Base-by-base conservation (phyloP, 2,888 invertebrate genomes). In the Spilosoma lubricipeda region DNA sequence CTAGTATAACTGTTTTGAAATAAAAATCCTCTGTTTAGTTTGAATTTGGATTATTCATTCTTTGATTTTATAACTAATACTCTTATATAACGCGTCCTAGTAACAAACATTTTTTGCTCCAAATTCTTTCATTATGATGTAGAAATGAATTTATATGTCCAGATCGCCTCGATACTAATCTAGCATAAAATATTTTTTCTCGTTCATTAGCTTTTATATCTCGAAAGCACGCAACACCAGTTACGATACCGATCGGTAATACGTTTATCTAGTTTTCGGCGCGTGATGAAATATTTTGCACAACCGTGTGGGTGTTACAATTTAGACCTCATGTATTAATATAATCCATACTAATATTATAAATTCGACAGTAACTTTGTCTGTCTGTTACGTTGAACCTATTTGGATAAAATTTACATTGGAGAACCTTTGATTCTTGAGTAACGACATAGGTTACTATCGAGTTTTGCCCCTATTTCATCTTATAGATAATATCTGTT, bases 181-280 rank as follows among this genome's bases (percentile, higher is more conserved):
- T 67, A 65, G 75, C 83, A 76, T 83, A 76, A 80, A 85, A 84
- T 80, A 68, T 66, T 71, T 74, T 78, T 77, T 75, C 73, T 74
- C 70, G 71, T 74, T 78, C 76, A 75, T 80, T 76, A 42, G 65
- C 65, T 75, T 80, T 82, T 77, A 84, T 80, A 74, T 72, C 75
- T 70, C 73, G 71, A 59, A 68, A 71, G 77, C 84, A 84, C 80
- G 84, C 85, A 77, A 82, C 74, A 76, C 78, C 72, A 73, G 78
- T 75, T 81, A 76, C 74, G 79, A 70, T 73, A 67, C 75, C 73
- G 36, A 77, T 77, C 73, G 68, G 72, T 74, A 72, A 83, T 80
- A 74, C 78, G 66, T 77, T 78, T 56, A 56, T 69, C 52, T 69
- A 20, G 69, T 39, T 56, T 83, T 79, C 76, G 72, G n/a, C 27